Evolutionary conservation across 2,888 invertebrate species (phyloP).

Genomic region (Coleophora flavipennella): DNA sequence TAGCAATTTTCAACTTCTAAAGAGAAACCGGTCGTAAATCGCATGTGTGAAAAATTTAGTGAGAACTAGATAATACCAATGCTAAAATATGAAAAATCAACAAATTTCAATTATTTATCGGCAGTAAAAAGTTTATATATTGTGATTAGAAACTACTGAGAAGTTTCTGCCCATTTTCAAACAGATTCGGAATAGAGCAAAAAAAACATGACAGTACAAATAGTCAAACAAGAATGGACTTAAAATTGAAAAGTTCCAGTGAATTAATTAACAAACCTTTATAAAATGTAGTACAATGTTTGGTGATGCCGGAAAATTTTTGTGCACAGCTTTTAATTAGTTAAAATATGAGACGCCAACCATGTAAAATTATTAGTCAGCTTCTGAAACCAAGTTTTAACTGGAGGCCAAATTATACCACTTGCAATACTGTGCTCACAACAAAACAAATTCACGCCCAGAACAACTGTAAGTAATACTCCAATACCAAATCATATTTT

Average conservation of each 20-base stretch:
- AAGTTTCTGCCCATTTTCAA: too few species aligned
- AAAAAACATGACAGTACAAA: background rate
- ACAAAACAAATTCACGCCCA: background rate
- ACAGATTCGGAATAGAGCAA: background rate
- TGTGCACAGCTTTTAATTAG: conserved; percentile 21
- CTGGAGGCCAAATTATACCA: background rate
- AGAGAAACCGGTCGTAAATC: too few species aligned
- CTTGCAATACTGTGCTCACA: background rate
- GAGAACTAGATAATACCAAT: too few species aligned
- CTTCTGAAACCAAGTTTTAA: conserved; percentile 7
- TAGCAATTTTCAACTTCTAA: too few species aligned
- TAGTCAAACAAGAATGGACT: conserved; percentile 18
- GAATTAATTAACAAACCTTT: background rate
- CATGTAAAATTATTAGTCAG: conserved; percentile 32
- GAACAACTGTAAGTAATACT: conserved; percentile 4
- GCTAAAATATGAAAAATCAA: too few species aligned
- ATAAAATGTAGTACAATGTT: conserved; percentile 19
- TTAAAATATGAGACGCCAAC: conserved; percentile 47
- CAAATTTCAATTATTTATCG: too few species aligned
- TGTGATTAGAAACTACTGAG: too few species aligned
- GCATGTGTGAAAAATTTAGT: too few species aligned
- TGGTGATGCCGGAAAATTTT: conserved; percentile 21
- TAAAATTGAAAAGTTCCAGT: conserved; percentile 7
- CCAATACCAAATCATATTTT: too few species aligned
- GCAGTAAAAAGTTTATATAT: too few species aligned